Percentiles rank a stretch among this genome's conserved stretches.
Evolutionary conservation across 2,888 invertebrate genomes (phyloP).

Genomic region (Biston stratarius): DNA sequence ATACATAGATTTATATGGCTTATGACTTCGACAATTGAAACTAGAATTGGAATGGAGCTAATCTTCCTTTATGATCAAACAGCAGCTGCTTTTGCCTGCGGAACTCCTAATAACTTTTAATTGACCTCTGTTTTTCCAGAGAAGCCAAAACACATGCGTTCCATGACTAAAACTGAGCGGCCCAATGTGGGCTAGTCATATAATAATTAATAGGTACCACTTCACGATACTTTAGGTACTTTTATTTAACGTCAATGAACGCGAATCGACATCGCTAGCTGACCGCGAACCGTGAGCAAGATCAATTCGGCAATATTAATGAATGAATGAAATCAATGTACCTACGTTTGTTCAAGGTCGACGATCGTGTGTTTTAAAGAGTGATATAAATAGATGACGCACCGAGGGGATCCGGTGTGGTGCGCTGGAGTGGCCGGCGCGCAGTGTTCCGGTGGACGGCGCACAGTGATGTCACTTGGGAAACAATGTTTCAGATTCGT

Average conservation of each 20-base stretch:
- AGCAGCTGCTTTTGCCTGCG: slow-evolving; percentile 25
- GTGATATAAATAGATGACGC: slow-evolving; percentile 72
- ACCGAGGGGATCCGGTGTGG: slow-evolving; percentile 69
- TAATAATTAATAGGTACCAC: slow-evolving; percentile 63
- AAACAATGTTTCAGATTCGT: neutral
- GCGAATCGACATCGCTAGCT: slow-evolving; percentile 57
- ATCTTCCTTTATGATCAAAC: slow-evolving; percentile 8
- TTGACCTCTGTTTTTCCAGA: slow-evolving; percentile 26
- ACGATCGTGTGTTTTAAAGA: slow-evolving; percentile 52
- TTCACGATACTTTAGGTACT: slow-evolving; percentile 51
- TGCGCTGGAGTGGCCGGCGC: slow-evolving; percentile 42
- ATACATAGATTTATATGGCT: too few relatives aligned
- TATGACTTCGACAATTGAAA: too few relatives aligned
- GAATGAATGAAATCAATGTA: slow-evolving; percentile 68
- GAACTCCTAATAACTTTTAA: slow-evolving; percentile 28
- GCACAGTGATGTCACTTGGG: slow-evolving; percentile 46
- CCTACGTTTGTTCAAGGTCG: slow-evolving; percentile 66
- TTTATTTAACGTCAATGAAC: slow-evolving; percentile 67
- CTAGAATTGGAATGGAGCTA: neutral
- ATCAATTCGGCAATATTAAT: slow-evolving; percentile 62
- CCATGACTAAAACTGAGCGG: slow-evolving; percentile 46
- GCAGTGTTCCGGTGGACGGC: slow-evolving; percentile 19
- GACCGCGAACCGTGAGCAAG: slow-evolving; percentile 49
- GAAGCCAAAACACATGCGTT: slow-evolving; percentile 20
- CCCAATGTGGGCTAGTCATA: slow-evolving; percentile 60